Conservation (phyloP, 2,113 vertebrate species). For the Irena cyanogastra region DNA sequence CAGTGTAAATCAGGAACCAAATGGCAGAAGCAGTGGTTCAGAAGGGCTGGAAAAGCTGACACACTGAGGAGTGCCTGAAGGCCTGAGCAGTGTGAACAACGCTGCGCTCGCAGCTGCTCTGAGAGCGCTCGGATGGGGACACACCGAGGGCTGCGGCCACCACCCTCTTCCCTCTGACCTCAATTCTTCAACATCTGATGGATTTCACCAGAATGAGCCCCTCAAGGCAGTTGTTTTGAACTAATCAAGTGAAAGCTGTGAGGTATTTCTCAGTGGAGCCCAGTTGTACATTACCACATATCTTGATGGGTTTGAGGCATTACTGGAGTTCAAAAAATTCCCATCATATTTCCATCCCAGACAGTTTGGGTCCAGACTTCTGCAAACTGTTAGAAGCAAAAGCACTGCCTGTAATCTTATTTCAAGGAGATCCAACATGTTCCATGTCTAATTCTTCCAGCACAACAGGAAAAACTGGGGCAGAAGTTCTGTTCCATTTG, state of each 20-base stretch:
- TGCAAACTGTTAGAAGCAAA: neutral
- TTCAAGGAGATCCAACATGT: neutral
- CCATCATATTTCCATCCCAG: neutral
- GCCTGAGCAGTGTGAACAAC: neutral
- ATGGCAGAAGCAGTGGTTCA: conserved; percentile 1
- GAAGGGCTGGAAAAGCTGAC: conserved; percentile 46
- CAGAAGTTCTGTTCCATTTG: neutral
- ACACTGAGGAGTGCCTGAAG: neutral
- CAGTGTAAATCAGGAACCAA: conserved; percentile 1
- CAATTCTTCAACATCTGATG: conserved; percentile 14
- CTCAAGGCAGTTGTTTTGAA: neutral
- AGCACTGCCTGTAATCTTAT: neutral
- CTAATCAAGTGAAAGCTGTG: neutral
- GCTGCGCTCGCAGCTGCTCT: neutral
- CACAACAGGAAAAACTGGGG: neutral
- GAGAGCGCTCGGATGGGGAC: neutral
- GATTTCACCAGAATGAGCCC: neutral
- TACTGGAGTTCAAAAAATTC: neutral
- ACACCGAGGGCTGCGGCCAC: neutral
- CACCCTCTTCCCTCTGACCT: conserved; percentile 11
- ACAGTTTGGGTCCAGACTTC: neutral
- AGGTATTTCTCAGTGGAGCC: neutral
- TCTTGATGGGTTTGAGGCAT: neutral
- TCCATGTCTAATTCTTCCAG: neutral
- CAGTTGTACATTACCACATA: neutral